Conservation (phyloP, 2,113 vertebrate species). For the Thamnophis sirtalis region DNA sequence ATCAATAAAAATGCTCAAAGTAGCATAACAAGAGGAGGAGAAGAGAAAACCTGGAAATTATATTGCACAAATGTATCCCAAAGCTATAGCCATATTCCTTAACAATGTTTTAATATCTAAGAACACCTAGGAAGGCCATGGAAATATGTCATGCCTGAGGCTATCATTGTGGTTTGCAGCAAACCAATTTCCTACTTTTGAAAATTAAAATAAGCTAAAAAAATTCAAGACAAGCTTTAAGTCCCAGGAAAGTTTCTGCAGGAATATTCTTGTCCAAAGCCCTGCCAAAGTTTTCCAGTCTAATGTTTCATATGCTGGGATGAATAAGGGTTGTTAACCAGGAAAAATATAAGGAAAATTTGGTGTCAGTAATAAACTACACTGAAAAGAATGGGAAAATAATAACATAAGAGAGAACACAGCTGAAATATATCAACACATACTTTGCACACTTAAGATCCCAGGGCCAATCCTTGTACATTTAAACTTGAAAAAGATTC, state of each 20-base stretch:
- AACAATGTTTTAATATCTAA: neutral
- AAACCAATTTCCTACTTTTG: neutral
- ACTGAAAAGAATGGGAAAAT: neutral
- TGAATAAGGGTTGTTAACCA: neutral
- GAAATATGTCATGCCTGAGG: neutral
- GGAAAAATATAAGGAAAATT: neutral
- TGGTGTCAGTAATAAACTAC: neutral
- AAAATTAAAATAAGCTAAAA: neutral
- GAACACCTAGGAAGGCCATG: neutral
- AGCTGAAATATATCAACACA: neutral
- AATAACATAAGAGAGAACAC: neutral
- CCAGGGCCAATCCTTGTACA: neutral
- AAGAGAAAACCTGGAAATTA: neutral
- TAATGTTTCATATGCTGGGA: neutral
- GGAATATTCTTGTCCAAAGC: neutral
- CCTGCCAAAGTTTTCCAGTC: neutral
- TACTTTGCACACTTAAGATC: neutral
- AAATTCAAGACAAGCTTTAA: neutral
- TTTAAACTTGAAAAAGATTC: neutral
- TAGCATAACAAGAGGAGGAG: neutral
- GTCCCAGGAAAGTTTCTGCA: neutral
- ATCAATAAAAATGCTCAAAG: neutral
- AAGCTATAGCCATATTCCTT: neutral
- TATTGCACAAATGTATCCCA: neutral
- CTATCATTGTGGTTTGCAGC: neutral